Base-by-base conservation (phyloP, 2,113 vertebrate genomes). In the Oncorhynchus tshawytscha region DNA sequence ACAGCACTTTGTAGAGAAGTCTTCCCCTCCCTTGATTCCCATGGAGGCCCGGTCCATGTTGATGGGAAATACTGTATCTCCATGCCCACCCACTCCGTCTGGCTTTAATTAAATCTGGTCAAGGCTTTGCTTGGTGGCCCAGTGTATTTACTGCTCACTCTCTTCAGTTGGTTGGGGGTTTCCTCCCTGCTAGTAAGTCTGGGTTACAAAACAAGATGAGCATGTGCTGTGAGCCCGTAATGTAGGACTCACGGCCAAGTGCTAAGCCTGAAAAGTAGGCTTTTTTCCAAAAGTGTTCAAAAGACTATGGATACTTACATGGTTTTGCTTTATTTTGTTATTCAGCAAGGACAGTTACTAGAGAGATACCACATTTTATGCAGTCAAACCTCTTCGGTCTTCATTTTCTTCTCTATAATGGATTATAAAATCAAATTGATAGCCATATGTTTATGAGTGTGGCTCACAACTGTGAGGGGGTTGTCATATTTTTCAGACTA, bases 401-500 rank as follows among this genome's bases (percentile, higher is more conserved):
- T 18, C 16, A 16, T 54, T 18, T 54, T 16, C 51, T 54, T 54
- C 12, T 18, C 16, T 18, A 18, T 18, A 54, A 54, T 54, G 16
- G 12, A 18, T 54, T 16, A 4, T 54, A 18, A 22, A 22, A 79
- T 27, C 8, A 67, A 16, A 59, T 0, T 29, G 25, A 59, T 29
- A 31, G 69, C 22, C 5, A 49, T 15, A 31, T 27, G 11, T 62
- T 18, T 27, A 16, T 74, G 11, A 22, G n/a, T 22, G 54, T 24
- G 57, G 74, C 69, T 68, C 0, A 13, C 76, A 84, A 79, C 75
- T 84, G 84, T 25, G 4, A 84, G 76, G 72, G 77, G 86, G 81
- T 72, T 81, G 77, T 82, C 84, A 76, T 75, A 75, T 84, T 78
- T 82, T 76, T 76, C 75, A 76, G 81, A 88, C 85, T 83, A 81